These are phyloP conservation scores for Eristalinus sepulchralis DNA, from an alignment of 2,888 invertebrate genomes.

Conservation along the genomic window DNA sequence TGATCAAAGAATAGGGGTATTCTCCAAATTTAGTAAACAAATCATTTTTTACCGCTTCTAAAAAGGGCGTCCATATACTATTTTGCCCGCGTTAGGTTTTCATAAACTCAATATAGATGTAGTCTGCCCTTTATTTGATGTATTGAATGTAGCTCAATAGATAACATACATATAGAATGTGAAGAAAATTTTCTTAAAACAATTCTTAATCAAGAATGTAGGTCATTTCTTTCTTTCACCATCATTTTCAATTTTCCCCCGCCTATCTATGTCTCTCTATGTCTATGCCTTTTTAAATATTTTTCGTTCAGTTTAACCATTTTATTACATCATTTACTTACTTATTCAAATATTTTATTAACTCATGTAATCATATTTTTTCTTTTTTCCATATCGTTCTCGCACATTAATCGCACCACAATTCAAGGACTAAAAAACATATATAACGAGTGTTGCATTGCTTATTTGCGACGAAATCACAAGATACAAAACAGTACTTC, in stretches of 20 bases:
- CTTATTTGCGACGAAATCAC: constrained; percentile 75
- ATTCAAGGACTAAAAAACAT: constrained; percentile 72
- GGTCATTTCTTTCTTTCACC: constrained; percentile 24
- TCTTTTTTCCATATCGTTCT: constrained; percentile 73
- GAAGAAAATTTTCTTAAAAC: not conserved
- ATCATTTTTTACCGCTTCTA: too few relatives aligned
- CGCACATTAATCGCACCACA: constrained; percentile 72
- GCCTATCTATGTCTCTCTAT: not conserved
- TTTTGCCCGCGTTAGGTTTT: not conserved
- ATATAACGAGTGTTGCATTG: constrained; percentile 74
- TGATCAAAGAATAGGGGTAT: not conserved
- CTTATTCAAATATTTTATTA: constrained; percentile 57
- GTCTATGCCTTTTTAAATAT: not conserved
- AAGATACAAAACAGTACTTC: constrained; percentile 72
- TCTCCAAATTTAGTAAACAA: not conserved
- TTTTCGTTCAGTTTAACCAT: constrained; percentile 36
- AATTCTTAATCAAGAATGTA: not conserved
- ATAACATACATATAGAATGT: constrained; percentile 3
- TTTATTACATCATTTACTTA: constrained; percentile 40
- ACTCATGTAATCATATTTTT: constrained; percentile 66
- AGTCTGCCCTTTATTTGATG: not conserved
- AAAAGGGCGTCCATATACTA: not conserved
- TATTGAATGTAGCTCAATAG: not conserved
- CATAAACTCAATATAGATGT: not conserved
- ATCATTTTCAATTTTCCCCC: not conserved